phyloP scores from a whole-genome alignment of 2,113 vertebrate species.

The Muntiacus reevesi region DNA sequence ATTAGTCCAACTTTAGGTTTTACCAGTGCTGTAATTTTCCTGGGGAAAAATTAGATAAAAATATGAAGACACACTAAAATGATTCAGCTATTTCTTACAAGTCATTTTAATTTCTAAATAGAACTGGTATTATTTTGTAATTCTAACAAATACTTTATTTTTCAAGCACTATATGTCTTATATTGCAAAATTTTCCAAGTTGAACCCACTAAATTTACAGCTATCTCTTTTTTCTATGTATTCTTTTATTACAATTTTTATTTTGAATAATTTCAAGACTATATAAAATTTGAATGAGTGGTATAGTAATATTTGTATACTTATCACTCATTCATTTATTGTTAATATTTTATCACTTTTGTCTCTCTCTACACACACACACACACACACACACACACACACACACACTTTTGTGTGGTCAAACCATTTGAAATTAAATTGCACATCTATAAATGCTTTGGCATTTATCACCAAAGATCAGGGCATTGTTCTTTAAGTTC shows the following conservation, averaged over 20 bases:
- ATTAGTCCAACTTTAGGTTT: not conserved
- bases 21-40: not conserved
- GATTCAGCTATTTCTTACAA: not conserved
- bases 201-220: not conserved
- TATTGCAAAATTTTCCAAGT: constrained; percentile 2
- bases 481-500: not conserved
- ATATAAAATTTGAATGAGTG: not conserved
- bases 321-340: not conserved
- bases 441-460: not conserved
- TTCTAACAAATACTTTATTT: constrained; percentile 6
- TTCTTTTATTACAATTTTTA: not conserved
- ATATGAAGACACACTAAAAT: constrained; percentile 15
- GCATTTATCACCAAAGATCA: not conserved
- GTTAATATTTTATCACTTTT: not conserved
- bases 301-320: not conserved
- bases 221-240: not conserved
- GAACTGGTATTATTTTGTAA: not conserved
- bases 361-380: not conserved
- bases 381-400: not conserved
- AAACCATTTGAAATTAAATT: constrained; percentile 26
- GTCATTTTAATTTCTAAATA: not conserved
- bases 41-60: not conserved
- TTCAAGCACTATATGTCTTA: not conserved
- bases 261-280: constrained; percentile 26
- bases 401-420: not conserved